Conservation (phyloP, 2,797 vertebrate genomes). For the Spea hammondii region DNA sequence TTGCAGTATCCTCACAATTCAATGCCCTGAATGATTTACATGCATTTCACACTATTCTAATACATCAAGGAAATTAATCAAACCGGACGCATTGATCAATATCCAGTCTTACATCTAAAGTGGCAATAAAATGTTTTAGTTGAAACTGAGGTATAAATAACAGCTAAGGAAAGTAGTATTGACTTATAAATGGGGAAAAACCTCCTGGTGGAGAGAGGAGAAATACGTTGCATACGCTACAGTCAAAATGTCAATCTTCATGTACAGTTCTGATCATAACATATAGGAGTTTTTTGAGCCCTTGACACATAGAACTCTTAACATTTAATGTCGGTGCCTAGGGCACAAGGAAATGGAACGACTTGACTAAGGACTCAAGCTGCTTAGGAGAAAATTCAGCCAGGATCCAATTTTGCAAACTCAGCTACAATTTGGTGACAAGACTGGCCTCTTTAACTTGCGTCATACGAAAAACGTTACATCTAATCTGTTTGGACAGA, state of each 20-base stretch:
- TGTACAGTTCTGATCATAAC: background rate
- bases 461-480: no score
- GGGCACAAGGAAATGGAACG: background rate
- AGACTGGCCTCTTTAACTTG: no score
- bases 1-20: conserved; percentile 2
- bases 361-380: background rate
- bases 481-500: no score
- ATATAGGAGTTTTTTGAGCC: background rate
- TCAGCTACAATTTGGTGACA: no score
- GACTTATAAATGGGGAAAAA: conserved; percentile 27
- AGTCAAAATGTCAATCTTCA: background rate
- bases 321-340: background rate
- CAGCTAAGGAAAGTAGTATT: conserved; percentile 42
- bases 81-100: conserved; percentile 43
- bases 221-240: conserved; percentile 8
- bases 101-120: conserved; percentile 38
- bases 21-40: conserved; percentile 40
- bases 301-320: background rate
- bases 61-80: conserved; percentile 48
- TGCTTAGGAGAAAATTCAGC: no score
- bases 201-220: background rate
- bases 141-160: conserved; percentile 41
- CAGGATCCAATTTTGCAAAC: no score
- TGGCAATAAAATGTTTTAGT: conserved; percentile 50
- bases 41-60: conserved; percentile 43